phyloP scores from a whole-genome alignment of 2,888 invertebrate genomes.

The Drosophila mercatorum region DNA sequence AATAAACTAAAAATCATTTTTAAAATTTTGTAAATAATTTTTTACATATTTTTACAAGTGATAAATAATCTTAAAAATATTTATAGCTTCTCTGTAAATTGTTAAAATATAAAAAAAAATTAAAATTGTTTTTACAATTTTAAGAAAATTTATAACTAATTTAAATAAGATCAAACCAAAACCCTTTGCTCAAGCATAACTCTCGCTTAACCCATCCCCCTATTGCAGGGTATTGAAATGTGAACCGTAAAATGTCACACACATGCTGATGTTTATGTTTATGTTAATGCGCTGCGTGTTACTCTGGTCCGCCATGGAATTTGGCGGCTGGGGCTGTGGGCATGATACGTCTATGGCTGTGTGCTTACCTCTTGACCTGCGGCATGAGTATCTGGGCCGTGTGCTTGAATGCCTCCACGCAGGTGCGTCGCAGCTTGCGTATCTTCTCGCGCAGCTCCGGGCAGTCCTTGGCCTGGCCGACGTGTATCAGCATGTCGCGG shows the following conservation, averaged over 20 bases:
- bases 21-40: too few relatives aligned
- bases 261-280: conserved; percentile 77
- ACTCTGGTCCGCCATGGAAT: conserved; percentile 12
- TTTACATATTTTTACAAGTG: too few relatives aligned
- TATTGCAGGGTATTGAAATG: conserved; percentile 38
- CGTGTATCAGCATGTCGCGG: conserved; percentile 94
- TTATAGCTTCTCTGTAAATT: neutral
- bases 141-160: neutral
- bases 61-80: neutral
- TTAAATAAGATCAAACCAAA: neutral
- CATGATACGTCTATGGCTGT: conserved; percentile 10
- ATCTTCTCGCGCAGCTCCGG: conserved; percentile 95
- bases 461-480: conserved; percentile 93
- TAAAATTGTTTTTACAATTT: too few relatives aligned
- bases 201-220: neutral
- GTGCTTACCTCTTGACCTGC: conserved; percentile 91
- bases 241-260: conserved; percentile 69
- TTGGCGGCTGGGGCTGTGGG: neutral
- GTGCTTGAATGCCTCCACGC: conserved; percentile 94
- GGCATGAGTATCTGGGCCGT: conserved; percentile 93
- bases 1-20: neutral
- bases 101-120: too few relatives aligned
- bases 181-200: neutral
- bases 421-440: conserved; percentile 91
- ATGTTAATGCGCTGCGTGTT: conserved; percentile 58